Percentiles rank a stretch among this genome's conserved stretches.
phyloP scores from a whole-genome alignment of 2,797 vertebrate species.

The Ptychadena robeensis region DNA sequence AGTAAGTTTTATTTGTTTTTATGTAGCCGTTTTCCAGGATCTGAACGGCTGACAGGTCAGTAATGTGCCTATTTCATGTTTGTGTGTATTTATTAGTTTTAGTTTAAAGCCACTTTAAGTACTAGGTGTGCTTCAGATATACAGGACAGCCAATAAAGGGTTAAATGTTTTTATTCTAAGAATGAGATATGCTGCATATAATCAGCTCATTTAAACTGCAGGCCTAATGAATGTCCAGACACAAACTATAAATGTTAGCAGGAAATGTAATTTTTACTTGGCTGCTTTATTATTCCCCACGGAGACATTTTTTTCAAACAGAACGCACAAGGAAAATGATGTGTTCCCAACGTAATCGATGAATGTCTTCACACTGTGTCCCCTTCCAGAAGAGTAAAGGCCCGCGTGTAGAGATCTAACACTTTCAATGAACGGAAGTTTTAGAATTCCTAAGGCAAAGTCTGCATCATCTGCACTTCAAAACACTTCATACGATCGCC shows the following conservation, averaged over 20 bases:
- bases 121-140: not conserved
- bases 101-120: too few relatives aligned
- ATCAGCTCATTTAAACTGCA: not conserved
- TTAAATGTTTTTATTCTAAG: not conserved
- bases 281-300: not conserved
- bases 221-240: not conserved
- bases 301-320: not conserved
- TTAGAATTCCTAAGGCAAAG: not conserved
- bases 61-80: too few relatives aligned
- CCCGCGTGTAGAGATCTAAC: not conserved
- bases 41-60: too few relatives aligned
- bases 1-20: too few relatives aligned
- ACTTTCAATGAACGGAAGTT: not conserved
- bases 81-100: too few relatives aligned
- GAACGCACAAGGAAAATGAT: too few relatives aligned
- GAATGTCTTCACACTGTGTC: not conserved
- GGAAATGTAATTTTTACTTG: not conserved
- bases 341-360: not conserved
- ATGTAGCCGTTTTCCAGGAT: too few relatives aligned
- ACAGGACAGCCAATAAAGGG: not conserved
- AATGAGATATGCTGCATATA: not conserved
- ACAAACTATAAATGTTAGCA: not conserved
- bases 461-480: not conserved
- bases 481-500: not conserved
- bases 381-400: not conserved